Percentiles rank a stretch among this genome's conserved stretches.
Conservation (phyloP, 2,113 vertebrate genomes). For the Tympanuchus pallidicinctus region DNA sequence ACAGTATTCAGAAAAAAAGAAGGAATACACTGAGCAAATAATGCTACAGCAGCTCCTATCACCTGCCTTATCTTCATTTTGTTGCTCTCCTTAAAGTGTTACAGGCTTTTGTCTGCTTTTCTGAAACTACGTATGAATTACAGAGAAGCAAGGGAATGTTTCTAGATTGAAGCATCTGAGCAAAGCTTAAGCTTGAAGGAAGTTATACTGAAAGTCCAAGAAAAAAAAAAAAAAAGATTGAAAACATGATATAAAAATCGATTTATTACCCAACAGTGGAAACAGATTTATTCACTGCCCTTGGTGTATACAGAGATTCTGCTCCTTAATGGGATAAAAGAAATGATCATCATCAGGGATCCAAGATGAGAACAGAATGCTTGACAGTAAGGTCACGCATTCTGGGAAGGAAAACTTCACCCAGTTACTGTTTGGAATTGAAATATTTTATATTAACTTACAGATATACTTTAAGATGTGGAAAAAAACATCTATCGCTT, state of each 20-base stretch:
- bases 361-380: not conserved
- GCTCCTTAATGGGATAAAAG: not conserved
- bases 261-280: constrained; percentile 32
- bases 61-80: not conserved
- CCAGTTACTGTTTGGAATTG: rapidly evolving
- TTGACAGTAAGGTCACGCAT: not conserved
- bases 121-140: not conserved
- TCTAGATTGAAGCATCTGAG: not conserved
- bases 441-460: not conserved
- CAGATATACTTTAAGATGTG: not conserved
- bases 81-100: not conserved
- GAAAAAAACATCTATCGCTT: not conserved
- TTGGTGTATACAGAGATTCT: not conserved
- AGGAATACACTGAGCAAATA: not conserved
- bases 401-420: not conserved
- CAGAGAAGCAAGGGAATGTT: not conserved
- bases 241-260: constrained; percentile 45
- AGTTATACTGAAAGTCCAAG: not conserved
- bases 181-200: not conserved
- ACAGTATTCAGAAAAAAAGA: not conserved
- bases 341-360: not conserved
- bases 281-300: not conserved
- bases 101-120: not conserved
- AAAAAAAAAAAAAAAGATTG: not conserved
- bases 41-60: not conserved